Evolutionary conservation across 1,140 invertebrate genomes (phyloP), one percentile per base, ranked within the genome.

Genomic region (Maconellicoccus hirsutus): DNA sequence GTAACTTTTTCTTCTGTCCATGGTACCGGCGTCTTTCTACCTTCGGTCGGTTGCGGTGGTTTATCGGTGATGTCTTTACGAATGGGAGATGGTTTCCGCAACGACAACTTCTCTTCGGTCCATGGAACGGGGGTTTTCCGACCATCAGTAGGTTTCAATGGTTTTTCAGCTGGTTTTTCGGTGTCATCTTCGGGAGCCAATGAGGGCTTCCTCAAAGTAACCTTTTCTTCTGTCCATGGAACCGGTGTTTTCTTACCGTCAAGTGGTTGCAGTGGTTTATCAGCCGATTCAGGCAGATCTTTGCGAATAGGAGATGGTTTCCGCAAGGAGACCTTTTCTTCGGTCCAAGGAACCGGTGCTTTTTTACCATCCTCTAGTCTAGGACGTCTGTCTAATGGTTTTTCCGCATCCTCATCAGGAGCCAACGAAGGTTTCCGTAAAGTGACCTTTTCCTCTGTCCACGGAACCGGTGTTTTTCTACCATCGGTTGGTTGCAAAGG

Each of bases 211-310:
- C 27, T 71, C n/a, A 84, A 74, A 10, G 76, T 74, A 33, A 83
- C 77, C 73, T 77, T 77, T 77, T 84, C 81, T 72, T 83, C 76
- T 0, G 77, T 82, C 82, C 82, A 83, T 4, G 82, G 81, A 1
- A 61, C 38, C 0, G 10, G 42, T 8, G 10, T 14, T 38, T 38
- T 38, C 33, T 7, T 14, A 7, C 14, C 14, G 14, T 38, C 33
- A 6, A 38, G 14, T 7, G 71, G 29, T 39, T 42, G 26, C 16
- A 38, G 33, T 7, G 33, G 6, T 14, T 38, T 14, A 38, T 38
- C 33, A 38, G 6, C 33, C 6, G 6, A 7, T 38, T 38, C 33
- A 38, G 33, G 59, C 21, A 14, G 6, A n/a, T n/a, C n/a, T n/a
- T n/a, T n/a, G n/a, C n/a, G n/a, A n/a, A n/a, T n/a, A 7, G 14